Base-by-base conservation (phyloP, 1,140 invertebrate genomes). In the Argopecten irradians region DNA sequence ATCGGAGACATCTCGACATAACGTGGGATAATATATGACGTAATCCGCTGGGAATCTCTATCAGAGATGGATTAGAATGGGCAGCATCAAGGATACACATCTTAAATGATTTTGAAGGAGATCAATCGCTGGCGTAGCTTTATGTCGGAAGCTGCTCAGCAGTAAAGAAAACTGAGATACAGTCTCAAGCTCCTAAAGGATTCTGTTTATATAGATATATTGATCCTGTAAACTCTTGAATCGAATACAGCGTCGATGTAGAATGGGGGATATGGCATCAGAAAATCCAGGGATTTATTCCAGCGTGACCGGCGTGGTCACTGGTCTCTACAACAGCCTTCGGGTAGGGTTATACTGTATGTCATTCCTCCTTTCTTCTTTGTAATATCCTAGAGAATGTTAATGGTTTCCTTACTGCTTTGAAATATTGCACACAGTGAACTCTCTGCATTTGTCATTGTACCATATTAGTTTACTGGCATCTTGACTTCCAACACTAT, bases 101-200 rank as follows among this genome's bases (percentile, higher is more conserved):
- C 55, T 28, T 71, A 71, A 71, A 71, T 71, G 55, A 71, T 28
- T n/a, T 71, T 71, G 55, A 71, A 71, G 55, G 55, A 71, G 55
- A 71, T 71, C 55, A 71, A 71, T 71, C 28, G 55, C 55, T n/a
- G 55, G 55, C 55, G n/a, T 5, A 19, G 43, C 16, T 8, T 55
- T 19, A 71, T 71, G 55, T 71, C 28, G 55, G 55, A 71, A n/a
- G 28, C 22, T 71, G 19, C 28, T 71, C 55, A 71, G 55, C 22
- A 2, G 55, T 71, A 71, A 28, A 5, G 28, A 22, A 28, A n/a
- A n/a, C n/a, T n/a, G n/a, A 71, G 55, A 71, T 71, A 71, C 22
- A 71, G 55, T 71, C 55, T 71, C 55, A 71, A 71, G 55, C 55
- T 71, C 55, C 55, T 71, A n/a, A 71, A n/a, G 55, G 55, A 71